These are phyloP conservation scores for Anaspis maculata DNA, from an alignment of 2,888 invertebrate genomes.

Conservation along the genomic window DNA sequence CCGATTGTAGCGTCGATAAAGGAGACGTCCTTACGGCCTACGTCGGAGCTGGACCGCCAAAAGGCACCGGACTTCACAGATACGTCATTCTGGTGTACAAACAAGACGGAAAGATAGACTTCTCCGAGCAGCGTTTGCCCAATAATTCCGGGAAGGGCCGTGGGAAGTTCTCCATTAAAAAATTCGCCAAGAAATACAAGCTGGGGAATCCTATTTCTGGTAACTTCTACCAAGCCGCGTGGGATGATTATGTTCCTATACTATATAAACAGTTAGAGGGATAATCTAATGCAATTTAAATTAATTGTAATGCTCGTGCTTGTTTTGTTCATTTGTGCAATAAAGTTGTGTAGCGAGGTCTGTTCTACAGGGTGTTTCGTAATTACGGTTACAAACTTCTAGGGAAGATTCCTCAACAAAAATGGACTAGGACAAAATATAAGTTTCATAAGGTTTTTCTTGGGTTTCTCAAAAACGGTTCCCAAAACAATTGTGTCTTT, in stretches of 20 bases:
- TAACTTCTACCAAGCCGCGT: slow-evolving; percentile 81
- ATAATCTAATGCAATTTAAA: too few species aligned
- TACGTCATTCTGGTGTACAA: slow-evolving; percentile 55
- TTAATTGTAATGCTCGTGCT: too few species aligned
- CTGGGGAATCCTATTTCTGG: slow-evolving; percentile 81
- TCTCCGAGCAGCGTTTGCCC: slow-evolving; percentile 26
- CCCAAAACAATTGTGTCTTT: too few species aligned
- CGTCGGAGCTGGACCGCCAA: slow-evolving; percentile 59
- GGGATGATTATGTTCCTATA: slow-evolving; percentile 76
- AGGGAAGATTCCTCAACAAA: too few species aligned
- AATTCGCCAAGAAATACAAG: slow-evolving; percentile 72
- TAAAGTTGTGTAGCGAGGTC: too few species aligned
- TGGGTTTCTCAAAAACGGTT: too few species aligned
- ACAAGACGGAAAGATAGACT: slow-evolving; percentile 29
- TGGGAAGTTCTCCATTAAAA: slow-evolving; percentile 56
- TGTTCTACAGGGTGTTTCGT: too few species aligned
- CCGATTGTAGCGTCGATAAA: slow-evolving; percentile 48
- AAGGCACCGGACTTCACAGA: slow-evolving; percentile 64
- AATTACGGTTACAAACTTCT: too few species aligned
- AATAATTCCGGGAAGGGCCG: slow-evolving; percentile 45
- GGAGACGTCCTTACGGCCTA: slow-evolving; percentile 62
- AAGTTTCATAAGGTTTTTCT: too few species aligned
- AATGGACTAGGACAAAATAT: too few species aligned
- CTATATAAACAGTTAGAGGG: slow-evolving; percentile 35
- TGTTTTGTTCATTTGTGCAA: too few species aligned